phyloP scores from a whole-genome alignment of 1,140 invertebrate species.

The Pemphigus obesinymphae region DNA sequence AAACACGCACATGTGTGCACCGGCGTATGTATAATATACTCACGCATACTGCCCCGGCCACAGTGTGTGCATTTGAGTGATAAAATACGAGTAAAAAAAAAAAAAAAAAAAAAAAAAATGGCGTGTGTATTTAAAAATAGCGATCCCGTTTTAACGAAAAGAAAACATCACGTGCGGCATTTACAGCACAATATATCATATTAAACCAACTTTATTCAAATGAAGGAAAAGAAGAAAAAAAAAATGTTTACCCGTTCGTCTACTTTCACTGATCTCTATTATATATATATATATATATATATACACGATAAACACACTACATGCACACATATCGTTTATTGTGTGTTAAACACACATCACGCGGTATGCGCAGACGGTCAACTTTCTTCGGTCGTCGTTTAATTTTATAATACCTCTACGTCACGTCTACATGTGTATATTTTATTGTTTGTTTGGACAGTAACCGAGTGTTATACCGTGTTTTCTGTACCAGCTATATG shows the following conservation, averaged over 20 bases:
- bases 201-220: not conserved
- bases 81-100: not conserved
- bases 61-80: not conserved
- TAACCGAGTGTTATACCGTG: too few species aligned
- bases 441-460: too few species aligned
- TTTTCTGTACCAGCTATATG: too few species aligned
- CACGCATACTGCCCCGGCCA: too few species aligned
- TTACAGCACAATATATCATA: not conserved
- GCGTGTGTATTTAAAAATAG: not conserved
- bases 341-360: too few species aligned
- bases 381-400: constrained; percentile 20
- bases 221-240: not conserved
- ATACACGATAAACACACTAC: too few species aligned
- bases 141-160: not conserved
- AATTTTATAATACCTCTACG: not conserved
- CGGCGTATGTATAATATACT: too few species aligned
- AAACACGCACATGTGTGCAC: not conserved
- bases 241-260: not conserved
- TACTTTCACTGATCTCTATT: constrained; percentile 39
- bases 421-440: too few species aligned
- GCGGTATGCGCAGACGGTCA: not conserved
- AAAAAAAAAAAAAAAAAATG: too few species aligned
- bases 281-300: too few species aligned
- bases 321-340: too few species aligned
- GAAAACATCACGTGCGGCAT: not conserved